These are phyloP conservation scores for Exaiptasia diaphana DNA, from an alignment of 64 coral and sea anemone species.

Conservation along the genomic window DNA sequence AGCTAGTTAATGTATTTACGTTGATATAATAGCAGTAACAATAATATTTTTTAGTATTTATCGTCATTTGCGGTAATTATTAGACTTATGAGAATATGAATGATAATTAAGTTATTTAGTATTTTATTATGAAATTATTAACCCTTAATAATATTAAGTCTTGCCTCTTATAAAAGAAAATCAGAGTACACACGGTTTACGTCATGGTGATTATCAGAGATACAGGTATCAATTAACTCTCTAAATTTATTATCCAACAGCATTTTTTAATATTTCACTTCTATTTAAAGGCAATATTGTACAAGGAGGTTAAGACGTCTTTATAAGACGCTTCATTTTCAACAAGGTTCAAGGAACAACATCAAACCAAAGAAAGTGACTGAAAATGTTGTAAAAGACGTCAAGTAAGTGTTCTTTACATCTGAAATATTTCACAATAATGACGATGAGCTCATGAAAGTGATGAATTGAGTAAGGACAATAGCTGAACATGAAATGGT, in stretches of 20 bases:
- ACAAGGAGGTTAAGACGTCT: slow-evolving; percentile 78
- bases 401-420: slow-evolving; percentile 67
- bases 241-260: neutral
- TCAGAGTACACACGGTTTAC: slow-evolving; percentile 80
- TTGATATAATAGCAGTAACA: neutral
- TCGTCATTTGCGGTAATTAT: no score
- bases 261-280: neutral
- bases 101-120: neutral
- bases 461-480: neutral
- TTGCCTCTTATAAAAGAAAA: slow-evolving; percentile 86
- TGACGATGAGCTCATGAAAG: neutral
- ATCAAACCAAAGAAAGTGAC: slow-evolving; percentile 93
- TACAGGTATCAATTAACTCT: slow-evolving; percentile 59
- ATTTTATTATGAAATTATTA: neutral
- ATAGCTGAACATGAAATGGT: neutral
- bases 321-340: slow-evolving; percentile 94
- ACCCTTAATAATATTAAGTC: slow-evolving; percentile 21
- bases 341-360: slow-evolving; percentile 73
- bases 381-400: slow-evolving; percentile 85
- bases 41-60: neutral
- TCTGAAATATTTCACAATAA: no score
- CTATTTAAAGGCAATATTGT: slow-evolving; percentile 82
- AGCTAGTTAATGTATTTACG: neutral
- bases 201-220: slow-evolving; percentile 98
- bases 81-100: neutral